Percentiles rank a stretch among this genome's conserved stretches.
phyloP scores from a whole-genome alignment of 2,113 vertebrate genomes.

The Cavia porcellus region DNA sequence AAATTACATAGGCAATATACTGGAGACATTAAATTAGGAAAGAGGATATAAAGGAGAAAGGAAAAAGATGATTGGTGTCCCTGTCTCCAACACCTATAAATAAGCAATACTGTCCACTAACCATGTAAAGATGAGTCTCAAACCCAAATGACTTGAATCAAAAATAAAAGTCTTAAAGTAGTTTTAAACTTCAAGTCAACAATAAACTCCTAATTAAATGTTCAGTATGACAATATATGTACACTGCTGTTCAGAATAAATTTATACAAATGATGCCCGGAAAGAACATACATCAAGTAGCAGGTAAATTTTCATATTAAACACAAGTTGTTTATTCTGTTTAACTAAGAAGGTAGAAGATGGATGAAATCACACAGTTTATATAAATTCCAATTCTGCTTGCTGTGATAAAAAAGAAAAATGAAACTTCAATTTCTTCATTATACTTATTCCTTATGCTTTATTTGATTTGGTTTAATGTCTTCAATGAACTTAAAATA shows the following conservation, averaged over 20 bases:
- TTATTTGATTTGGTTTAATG: not conserved
- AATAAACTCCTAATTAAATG: constrained; percentile 35
- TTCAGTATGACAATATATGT: not conserved
- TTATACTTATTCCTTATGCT: not conserved
- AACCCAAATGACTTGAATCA: constrained; percentile 24
- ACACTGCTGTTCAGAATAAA: not conserved
- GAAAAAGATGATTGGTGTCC: not conserved
- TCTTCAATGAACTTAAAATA: not conserved
- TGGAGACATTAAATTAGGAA: constrained; percentile 34
- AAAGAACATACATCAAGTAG: not conserved
- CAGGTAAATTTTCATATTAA: constrained; percentile 10
- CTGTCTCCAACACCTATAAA: not conserved
- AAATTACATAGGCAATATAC: constrained; percentile 39
- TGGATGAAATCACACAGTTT: not conserved
- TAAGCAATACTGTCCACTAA: not conserved
- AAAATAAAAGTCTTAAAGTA: not conserved
- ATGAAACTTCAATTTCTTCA: not conserved
- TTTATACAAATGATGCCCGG: not conserved
- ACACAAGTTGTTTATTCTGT: not conserved
- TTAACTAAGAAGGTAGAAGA: not conserved
- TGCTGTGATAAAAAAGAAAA: constrained; percentile 34
- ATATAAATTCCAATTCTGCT: not conserved
- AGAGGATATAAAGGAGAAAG: not conserved
- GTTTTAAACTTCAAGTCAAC: constrained; percentile 25
- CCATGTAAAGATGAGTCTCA: not conserved